Evolutionary conservation across 2,888 invertebrate genomes (phyloP).

Genomic region (Cataglyphis livida): DNA sequence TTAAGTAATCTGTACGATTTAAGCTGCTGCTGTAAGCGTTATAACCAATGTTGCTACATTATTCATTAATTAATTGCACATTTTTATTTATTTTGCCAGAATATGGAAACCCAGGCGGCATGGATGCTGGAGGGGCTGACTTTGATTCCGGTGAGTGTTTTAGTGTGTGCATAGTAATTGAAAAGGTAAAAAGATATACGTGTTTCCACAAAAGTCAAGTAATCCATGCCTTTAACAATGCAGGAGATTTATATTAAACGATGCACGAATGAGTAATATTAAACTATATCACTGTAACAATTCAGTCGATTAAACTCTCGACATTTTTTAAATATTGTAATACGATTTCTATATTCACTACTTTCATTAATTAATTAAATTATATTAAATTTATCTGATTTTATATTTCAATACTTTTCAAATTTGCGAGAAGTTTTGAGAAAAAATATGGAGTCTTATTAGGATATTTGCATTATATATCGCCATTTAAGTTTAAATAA

Average conservation of each 20-base stretch:
- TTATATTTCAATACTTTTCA: not conserved
- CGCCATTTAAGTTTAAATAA: too few species aligned
- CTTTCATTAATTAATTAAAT: not conserved
- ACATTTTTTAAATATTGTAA: not conserved
- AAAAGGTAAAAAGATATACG: not conserved
- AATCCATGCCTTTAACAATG: not conserved
- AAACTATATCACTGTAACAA: not conserved
- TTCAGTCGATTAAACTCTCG: too few species aligned
- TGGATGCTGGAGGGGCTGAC: conserved; percentile 93
- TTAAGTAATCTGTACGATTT: not conserved
- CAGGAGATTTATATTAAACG: not conserved
- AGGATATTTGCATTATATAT: too few species aligned
- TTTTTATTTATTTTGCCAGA: conserved; percentile 87
- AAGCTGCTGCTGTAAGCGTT: not conserved
- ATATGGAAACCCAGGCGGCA: conserved; percentile 91
- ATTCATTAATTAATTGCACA: conserved; percentile 15
- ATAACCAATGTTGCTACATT: not conserved
- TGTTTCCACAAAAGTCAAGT: not conserved
- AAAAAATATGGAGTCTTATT: not conserved
- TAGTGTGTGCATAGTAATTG: not conserved
- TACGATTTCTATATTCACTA: not conserved
- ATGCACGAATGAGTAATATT: not conserved
- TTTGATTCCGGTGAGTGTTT: conserved; percentile 91
- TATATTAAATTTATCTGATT: not conserved
- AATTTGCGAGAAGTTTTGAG: not conserved